Evolutionary conservation across 1,140 invertebrate genomes (phyloP), one percentile per base, ranked within the genome.

Genomic region (Drosophila elegans): DNA sequence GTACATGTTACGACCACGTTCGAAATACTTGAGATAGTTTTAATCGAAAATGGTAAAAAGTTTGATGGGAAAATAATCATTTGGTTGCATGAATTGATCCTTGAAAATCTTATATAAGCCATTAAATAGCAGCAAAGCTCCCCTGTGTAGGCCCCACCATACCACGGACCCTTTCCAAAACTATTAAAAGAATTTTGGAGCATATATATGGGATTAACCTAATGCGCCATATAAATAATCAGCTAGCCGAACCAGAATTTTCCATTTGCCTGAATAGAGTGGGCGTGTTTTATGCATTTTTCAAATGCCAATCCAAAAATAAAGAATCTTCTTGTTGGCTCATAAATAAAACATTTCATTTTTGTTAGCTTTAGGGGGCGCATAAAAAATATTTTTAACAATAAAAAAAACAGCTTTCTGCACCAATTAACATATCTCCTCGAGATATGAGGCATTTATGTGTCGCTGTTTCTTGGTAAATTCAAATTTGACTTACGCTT

Each of bases 151-250:
- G n/a, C 5, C 6, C 9, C 6, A n/a, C 21, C 63, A 21, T 12
- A 53, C 21, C 49, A 34, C 44, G 57, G 55, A 42, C 44, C 67
- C 42, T 71, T 69, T 54, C 39, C 3, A 71, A 71, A 71, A 71
- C 67, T 77, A 69, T 77, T 77, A 77, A 68, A 68, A 76, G 54
- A 51, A 45, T 13, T 36, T 45, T n/a, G 3, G 44, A 49, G 4
- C 13, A 64, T 41, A 34, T 48, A 48, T 54, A 60, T 42, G 13
- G 59, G 72, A 74, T 71, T 71, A 71, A 74, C 71, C 63, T 78
- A 86, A 88, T 88, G 75, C 36, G 71, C 44, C 67, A 69, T 64
- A 83, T 88, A 88, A 88, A 88, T 88, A 80, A 83, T 83, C 84
- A 66, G 49, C 41, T 32, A 27, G 16, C 45, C 39, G 34, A 53